Conservation (phyloP, 2,113 vertebrate genomes). For the Narcine bancroftii region DNA sequence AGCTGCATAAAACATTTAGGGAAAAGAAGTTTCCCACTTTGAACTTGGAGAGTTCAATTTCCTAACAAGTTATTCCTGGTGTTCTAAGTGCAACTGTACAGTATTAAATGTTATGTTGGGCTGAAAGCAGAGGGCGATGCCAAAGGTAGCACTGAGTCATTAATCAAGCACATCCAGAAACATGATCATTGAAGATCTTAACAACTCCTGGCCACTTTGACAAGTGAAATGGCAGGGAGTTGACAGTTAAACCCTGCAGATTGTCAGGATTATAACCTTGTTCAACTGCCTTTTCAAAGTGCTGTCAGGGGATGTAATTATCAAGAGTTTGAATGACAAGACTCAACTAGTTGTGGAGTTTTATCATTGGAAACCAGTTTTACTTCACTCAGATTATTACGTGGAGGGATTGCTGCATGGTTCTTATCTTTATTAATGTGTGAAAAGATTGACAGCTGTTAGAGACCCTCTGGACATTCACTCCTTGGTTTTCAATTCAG, state of each 20-base stretch:
- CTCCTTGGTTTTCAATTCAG: neutral
- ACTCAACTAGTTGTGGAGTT: neutral
- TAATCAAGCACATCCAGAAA: neutral
- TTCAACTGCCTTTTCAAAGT: neutral
- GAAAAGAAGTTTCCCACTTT: neutral
- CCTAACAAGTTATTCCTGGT: neutral
- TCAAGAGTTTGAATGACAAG: slow-evolving; percentile 27
- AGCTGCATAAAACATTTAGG: no score
- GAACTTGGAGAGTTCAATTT: neutral
- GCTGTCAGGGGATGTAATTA: slow-evolving; percentile 13
- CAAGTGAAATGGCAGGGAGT: neutral
- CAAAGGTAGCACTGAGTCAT: neutral
- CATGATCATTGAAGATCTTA: neutral
- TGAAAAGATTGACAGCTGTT: neutral
- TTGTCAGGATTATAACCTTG: neutral
- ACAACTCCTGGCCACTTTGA: neutral
- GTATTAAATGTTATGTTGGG: neutral
- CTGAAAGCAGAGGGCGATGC: no score
- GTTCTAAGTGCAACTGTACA: no score
- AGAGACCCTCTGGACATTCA: neutral
- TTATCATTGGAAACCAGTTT: neutral
- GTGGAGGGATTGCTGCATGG: neutral
- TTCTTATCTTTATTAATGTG: neutral
- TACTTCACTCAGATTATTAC: neutral
- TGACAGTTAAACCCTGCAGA: neutral